These are phyloP conservation scores for Synanthedon vespiformis DNA, from an alignment of 2,888 invertebrate genomes.

Conservation along the genomic window DNA sequence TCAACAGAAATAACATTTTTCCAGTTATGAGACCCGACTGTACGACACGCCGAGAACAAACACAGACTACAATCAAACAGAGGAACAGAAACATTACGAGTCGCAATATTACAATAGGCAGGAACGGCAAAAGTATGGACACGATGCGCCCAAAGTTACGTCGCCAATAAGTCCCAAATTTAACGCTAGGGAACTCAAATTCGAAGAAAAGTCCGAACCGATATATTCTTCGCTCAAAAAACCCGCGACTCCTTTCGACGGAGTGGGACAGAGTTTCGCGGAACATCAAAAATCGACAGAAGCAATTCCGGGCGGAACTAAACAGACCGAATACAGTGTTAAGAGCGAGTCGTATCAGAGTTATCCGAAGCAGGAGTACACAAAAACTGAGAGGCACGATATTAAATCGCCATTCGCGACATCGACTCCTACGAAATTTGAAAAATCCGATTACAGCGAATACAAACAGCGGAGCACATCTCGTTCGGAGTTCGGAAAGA, in stretches of 20 bases:
- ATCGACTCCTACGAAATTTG: slow-evolving; percentile 49
- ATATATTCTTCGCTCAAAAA: slow-evolving; percentile 54
- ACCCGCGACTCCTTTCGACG: slow-evolving; percentile 34
- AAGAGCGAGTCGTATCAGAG: slow-evolving; percentile 57
- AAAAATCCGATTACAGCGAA: slow-evolving; percentile 24
- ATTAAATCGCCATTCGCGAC: slow-evolving; percentile 49
- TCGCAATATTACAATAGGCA: slow-evolving; percentile 32
- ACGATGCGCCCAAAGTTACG: slow-evolving; percentile 40
- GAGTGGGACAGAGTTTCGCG: slow-evolving; percentile 49
- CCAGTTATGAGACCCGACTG: slow-evolving; percentile 67
- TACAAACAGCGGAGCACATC: slow-evolving; percentile 9
- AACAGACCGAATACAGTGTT: slow-evolving; percentile 48
- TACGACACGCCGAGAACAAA: slow-evolving; percentile 64
- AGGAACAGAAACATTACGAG: slow-evolving; percentile 33
- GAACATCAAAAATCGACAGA: slow-evolving; percentile 58
- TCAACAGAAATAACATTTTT: slow-evolving; percentile 10
- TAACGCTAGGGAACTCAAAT: slow-evolving; percentile 61
- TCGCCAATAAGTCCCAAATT: slow-evolving; percentile 60
- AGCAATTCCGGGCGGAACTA: slow-evolving; percentile 55
- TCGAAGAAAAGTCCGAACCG: slow-evolving; percentile 49
- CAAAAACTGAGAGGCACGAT: slow-evolving; percentile 44
- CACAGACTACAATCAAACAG: slow-evolving; percentile 41
- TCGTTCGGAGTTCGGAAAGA: slow-evolving; percentile 12
- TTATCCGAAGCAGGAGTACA: slow-evolving; percentile 47
- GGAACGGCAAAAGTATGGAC: slow-evolving; percentile 44